Base-by-base conservation (phyloP, 2,113 vertebrate species). In the Megaptera novaeangliae region DNA sequence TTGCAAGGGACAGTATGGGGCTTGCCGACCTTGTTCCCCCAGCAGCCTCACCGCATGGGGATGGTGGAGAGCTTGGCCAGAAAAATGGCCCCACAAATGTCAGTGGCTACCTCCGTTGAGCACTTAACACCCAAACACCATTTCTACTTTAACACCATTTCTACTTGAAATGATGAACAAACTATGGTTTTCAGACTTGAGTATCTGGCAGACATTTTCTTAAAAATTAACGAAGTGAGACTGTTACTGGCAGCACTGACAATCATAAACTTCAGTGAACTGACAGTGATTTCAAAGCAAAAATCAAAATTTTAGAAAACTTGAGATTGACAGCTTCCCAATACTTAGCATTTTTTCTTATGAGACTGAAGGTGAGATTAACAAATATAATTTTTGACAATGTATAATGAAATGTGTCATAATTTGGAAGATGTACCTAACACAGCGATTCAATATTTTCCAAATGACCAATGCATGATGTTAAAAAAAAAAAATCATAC, bases 21-120 rank as follows among this genome's bases (percentile, higher is more conserved):
- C 71, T 99, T 99, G 75, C 99, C 99, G 0, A 99, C 99, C 98
- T 99, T 99, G 99, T 99, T 99, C 59, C 99, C 99, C 99, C 99
- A 99, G 77, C 99, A 99, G 61, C 99, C 99, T 66, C 99, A 98
- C 8, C 99, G 99, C 31, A 99, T 99, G 0, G 99, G 99, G 25
- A 99, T 99, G 0, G 99, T 99, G 59, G 99, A 99, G 52, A 99
- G 98, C 72, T 99, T 99, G 46, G 99, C 99, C 98, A 99, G 94
- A 97, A 99, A 99, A 98, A 99, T 99, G 29, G 99, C 99, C 1
- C 99, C 99, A 0, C 99, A 99, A 97, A 99, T 99, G 27, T 99
- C 99, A 0, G 99, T 99, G 59, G 99, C 99, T 49, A 99, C 99
- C 96, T 99, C 99, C 96, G 99, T 99, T 87, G 99, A 99, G 98